Conservation (phyloP, 2,888 invertebrate genomes). For the Lymantria monacha region DNA sequence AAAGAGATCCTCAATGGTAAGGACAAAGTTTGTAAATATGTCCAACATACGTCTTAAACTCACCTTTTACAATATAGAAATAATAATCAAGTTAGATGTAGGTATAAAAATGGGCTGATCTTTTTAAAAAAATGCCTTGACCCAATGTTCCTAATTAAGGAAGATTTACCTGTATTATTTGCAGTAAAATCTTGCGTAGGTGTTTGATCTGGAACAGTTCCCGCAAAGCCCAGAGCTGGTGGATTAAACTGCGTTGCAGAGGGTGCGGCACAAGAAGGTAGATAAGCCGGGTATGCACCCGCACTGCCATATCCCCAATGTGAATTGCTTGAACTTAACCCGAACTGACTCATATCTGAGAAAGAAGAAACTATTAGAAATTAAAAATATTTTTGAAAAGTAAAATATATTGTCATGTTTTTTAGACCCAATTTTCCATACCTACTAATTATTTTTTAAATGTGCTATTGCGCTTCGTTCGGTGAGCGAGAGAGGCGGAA, state of each 20-base stretch:
- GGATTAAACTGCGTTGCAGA: constrained; percentile 87
- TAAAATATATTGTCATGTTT: not conserved
- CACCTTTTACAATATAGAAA: no score
- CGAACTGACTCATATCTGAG: constrained; percentile 93
- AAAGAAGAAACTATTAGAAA: constrained; percentile 8
- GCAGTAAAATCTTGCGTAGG: constrained; percentile 82
- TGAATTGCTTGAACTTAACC: constrained; percentile 91
- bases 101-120: no score
- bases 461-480: no score
- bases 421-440: no score
- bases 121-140: no score
- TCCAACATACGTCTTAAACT: no score
- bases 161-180: constrained; percentile 75
- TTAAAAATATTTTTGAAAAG: not conserved
- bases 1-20: no score
- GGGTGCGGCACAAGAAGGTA: constrained; percentile 90
- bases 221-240: constrained; percentile 87
- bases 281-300: constrained; percentile 92
- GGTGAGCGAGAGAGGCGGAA: no score
- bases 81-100: no score
- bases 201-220: constrained; percentile 85
- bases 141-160: no score
- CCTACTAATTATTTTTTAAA: no score
- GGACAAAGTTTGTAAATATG: no score
- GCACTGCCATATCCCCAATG: constrained; percentile 95